These are phyloP conservation scores for Leucoptera coffeella DNA, from an alignment of 2,888 invertebrate genomes.

Conservation along the genomic window DNA sequence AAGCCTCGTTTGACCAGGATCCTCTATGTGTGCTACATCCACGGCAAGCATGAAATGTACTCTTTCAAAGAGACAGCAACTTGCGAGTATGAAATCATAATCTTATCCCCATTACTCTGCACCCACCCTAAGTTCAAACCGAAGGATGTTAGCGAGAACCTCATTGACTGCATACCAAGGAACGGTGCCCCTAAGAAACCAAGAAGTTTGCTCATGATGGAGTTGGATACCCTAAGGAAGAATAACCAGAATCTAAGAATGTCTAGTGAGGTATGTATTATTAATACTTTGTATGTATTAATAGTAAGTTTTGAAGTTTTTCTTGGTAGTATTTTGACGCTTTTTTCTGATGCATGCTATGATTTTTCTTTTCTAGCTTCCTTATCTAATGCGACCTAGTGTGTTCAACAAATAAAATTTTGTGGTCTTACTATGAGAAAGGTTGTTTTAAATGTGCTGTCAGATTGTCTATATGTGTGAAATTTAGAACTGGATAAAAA, in stretches of 20 bases:
- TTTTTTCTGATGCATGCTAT: no score
- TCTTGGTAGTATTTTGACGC: no score
- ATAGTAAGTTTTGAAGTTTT: not conserved
- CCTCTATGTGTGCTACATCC: conserved; percentile 82
- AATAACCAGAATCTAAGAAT: conserved; percentile 52
- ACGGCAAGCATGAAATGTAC: conserved; percentile 87
- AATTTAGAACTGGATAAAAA: no score
- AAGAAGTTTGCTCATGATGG: conserved; percentile 61
- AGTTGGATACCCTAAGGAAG: conserved; percentile 65
- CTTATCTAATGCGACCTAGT: no score
- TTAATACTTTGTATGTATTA: not conserved
- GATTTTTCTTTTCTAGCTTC: no score
- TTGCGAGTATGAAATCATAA: conserved; percentile 89
- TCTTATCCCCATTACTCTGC: conserved; percentile 83
- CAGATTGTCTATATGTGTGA: no score
- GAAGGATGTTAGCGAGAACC: conserved; percentile 69
- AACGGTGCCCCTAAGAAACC: conserved; percentile 67
- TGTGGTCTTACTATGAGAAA: no score
- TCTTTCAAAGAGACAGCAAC: conserved; percentile 89
- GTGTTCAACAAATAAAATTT: no score
- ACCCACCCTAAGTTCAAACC: conserved; percentile 83
- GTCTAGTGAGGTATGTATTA: conserved; percentile 5
- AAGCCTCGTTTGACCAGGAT: conserved; percentile 76
- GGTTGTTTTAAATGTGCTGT: no score
- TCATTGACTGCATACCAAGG: conserved; percentile 67